A percentile compares a stretch with the other conserved stretches of the same genome.
Evolutionary conservation across 2,888 invertebrate genomes (phyloP).

Genomic region (Drosophila flavopinicola): DNA sequence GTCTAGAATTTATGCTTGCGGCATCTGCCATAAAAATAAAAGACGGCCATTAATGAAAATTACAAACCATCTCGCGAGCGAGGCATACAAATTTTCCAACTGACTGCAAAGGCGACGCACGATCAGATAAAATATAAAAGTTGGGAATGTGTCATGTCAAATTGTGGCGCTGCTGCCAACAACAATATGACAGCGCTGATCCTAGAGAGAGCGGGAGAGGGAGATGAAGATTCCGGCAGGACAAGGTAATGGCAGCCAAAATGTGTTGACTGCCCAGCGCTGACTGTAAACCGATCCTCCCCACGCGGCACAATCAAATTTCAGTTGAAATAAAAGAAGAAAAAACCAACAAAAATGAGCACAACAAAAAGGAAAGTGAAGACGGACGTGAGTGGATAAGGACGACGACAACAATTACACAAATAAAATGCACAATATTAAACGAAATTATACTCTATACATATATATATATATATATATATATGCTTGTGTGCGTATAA

Average conservation of each 20-base stretch:
- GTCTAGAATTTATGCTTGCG: constrained; percentile 48
- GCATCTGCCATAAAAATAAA: constrained; percentile 62
- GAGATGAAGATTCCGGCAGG: constrained; percentile 1
- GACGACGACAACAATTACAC: constrained; percentile 74
- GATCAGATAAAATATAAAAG: constrained; percentile 65
- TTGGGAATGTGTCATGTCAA: constrained; percentile 72
- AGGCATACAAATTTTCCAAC: constrained; percentile 64
- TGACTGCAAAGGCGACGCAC: constrained; percentile 68
- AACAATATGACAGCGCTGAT: constrained; percentile 56
- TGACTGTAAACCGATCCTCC: constrained; percentile 59
- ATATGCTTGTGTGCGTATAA: no score
- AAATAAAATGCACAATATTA: constrained; percentile 78
- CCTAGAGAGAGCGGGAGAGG: not conserved
- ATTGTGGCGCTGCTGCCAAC: constrained; percentile 62
- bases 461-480: constrained; percentile 13
- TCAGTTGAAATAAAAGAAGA: constrained; percentile 68
- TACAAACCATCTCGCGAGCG: constrained; percentile 46
- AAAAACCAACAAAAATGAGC: not conserved
- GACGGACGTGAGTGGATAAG: constrained; percentile 51
- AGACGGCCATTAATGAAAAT: constrained; percentile 65
- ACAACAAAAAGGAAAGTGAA: constrained; percentile 68
- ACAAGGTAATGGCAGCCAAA: constrained; percentile 26
- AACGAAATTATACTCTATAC: constrained; percentile 63
- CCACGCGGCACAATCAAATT: constrained; percentile 55
- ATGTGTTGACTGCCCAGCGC: constrained; percentile 32